phyloP scores from a whole-genome alignment of 2,797 vertebrate genomes.

The Chelonia mydas region DNA sequence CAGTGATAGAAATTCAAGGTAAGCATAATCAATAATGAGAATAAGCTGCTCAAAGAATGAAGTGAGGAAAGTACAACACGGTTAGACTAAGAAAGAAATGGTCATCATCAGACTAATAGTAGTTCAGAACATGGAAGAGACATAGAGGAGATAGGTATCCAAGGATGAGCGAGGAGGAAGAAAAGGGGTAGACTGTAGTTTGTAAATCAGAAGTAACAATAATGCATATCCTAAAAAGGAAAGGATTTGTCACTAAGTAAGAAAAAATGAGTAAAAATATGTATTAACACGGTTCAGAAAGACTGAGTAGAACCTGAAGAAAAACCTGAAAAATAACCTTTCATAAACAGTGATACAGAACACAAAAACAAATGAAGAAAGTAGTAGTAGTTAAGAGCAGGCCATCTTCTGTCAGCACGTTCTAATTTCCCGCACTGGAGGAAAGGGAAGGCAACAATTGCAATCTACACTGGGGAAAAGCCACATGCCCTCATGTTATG shows the following conservation, averaged over 20 bases:
- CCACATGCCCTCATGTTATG: neutral
- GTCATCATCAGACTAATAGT: neutral
- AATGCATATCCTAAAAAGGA: too few species aligned
- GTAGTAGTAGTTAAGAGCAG: neutral
- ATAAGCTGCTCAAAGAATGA: too few species aligned
- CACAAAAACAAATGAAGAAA: neutral
- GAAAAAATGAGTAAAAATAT: too few species aligned
- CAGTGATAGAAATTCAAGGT: neutral
- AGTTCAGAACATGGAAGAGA: neutral
- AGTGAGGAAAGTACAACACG: too few species aligned
- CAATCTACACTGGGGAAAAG: accelerated
- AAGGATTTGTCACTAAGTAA: too few species aligned
- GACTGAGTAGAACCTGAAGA: neutral
- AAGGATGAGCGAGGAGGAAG: neutral
- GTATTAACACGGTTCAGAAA: neutral
- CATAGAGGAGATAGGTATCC: neutral
- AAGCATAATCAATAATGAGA: neutral
- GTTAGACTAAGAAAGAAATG: neutral
- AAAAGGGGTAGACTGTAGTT: neutral
- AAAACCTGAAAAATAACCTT: neutral
- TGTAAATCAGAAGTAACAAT: neutral
- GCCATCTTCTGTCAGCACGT: neutral
- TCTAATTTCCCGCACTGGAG: neutral
- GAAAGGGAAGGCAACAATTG: neutral
- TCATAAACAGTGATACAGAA: neutral